Percentiles rank a stretch among this genome's conserved stretches.
Conservation (phyloP, 1,140 invertebrate genomes). For the Dendrolimus punctatus region DNA sequence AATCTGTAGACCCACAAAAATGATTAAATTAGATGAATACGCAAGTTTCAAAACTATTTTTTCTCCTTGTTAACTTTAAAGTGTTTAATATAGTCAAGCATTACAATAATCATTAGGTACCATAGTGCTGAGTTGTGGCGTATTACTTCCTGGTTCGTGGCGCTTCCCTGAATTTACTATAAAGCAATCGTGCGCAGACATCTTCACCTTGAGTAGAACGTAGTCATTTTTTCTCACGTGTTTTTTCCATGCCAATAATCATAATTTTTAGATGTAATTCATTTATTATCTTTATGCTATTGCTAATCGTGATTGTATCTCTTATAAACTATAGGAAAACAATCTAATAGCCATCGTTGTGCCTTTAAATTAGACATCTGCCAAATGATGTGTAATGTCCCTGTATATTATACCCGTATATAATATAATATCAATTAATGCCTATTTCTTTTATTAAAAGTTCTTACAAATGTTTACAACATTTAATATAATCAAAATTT, state of each 20-base stretch:
- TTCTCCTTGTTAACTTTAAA: no score
- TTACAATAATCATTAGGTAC: slow-evolving; percentile 23
- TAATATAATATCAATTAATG: no score
- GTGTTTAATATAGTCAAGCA: neutral
- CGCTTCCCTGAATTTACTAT: slow-evolving; percentile 47
- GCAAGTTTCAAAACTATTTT: no score
- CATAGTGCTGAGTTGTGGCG: slow-evolving; percentile 35
- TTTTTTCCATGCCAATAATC: slow-evolving; percentile 49
- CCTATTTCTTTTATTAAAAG: no score
- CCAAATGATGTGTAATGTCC: no score
- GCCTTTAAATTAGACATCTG: no score
- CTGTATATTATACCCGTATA: no score
- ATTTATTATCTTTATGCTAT: slow-evolving; percentile 46
- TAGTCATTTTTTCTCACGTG: slow-evolving; percentile 38
- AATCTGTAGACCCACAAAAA: no score
- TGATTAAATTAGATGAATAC: no score
- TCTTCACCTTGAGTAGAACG: slow-evolving; percentile 56
- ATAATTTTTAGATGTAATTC: slow-evolving; percentile 53
- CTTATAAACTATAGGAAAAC: slow-evolving; percentile 31
- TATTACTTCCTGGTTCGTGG: slow-evolving; percentile 43
- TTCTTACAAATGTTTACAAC: no score
- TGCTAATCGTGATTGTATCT: slow-evolving; percentile 47
- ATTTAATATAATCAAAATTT: no score
- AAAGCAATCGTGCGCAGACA: slow-evolving; percentile 43
- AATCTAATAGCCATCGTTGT: slow-evolving; percentile 32